These are phyloP conservation scores for Drosophila eohydei DNA, from an alignment of 2,888 invertebrate genomes.

Conservation along the genomic window DNA sequence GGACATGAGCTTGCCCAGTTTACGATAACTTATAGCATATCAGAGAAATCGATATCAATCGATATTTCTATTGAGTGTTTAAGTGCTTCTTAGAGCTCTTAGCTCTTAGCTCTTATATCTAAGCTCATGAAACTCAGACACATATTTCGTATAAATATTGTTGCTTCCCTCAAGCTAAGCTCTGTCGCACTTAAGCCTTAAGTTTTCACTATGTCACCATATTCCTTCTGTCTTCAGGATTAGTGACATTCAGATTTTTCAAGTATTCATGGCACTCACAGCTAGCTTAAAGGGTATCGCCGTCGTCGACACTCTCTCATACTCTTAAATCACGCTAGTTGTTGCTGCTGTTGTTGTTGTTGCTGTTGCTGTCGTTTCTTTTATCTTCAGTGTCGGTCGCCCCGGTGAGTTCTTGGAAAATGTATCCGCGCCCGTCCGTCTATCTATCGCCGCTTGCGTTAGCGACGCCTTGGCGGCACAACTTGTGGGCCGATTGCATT, in stretches of 20 bases:
- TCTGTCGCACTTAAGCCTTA: no score
- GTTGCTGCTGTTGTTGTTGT: slow-evolving; percentile 10
- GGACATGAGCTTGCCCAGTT: no score
- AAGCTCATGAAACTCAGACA: no score
- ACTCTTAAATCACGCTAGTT: background rate
- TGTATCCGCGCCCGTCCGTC: slow-evolving; percentile 7
- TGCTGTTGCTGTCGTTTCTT: slow-evolving; percentile 23
- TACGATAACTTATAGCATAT: no score
- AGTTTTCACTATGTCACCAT: no score
- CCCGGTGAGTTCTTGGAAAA: slow-evolving; percentile 51
- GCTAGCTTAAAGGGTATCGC: background rate
- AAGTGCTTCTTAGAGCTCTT: no score
- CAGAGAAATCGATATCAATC: no score
- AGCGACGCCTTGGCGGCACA: slow-evolving; percentile 53
- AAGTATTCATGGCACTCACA: background rate
- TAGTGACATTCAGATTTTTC: background rate
- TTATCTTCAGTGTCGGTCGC: slow-evolving; percentile 27
- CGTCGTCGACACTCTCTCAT: background rate
- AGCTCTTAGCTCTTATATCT: no score
- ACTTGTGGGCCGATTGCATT: slow-evolving; percentile 62
- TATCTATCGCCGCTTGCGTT: slow-evolving; percentile 47
- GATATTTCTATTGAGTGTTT: no score
- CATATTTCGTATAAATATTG: no score
- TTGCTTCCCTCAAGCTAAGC: no score
- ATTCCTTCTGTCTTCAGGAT: no score